These are phyloP conservation scores for Tachysurus vachellii DNA, from an alignment of 2,113 vertebrate genomes.

Conservation along the genomic window DNA sequence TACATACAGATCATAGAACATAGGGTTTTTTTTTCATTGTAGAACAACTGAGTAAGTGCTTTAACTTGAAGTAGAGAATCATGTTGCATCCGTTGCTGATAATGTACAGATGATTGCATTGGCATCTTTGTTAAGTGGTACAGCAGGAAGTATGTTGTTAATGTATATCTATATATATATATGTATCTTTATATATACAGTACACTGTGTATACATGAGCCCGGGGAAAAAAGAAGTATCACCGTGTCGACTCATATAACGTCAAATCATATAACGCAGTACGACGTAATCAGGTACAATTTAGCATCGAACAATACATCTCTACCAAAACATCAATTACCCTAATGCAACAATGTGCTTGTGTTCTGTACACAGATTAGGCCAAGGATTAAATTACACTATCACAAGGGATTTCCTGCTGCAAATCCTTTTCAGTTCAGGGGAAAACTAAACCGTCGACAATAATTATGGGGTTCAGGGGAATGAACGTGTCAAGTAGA, in stretches of 20 bases:
- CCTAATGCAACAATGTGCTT: neutral
- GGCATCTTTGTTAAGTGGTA: neutral
- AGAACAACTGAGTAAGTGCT: constrained; percentile 14
- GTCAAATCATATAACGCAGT: neutral
- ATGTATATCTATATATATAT: neutral
- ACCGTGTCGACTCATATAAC: neutral
- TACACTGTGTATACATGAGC: neutral
- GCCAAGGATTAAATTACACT: constrained; percentile 6
- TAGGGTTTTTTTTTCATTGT: constrained; percentile 1
- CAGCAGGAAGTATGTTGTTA: neutral
- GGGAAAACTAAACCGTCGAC: neutral
- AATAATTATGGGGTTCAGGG: neutral
- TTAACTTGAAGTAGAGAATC: constrained; percentile 12
- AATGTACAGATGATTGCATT: neutral
- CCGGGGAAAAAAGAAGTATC: neutral
- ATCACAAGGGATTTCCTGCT: neutral
- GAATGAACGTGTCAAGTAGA: neutral
- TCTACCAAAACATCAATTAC: constrained; percentile 7
- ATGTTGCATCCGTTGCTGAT: constrained; percentile 4
- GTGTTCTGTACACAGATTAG: neutral
- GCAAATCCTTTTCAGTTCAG: neutral
- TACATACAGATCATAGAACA: neutral
- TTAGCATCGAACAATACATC: neutral
- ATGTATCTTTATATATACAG: neutral
- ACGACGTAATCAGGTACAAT: constrained; percentile 19